Conservation (phyloP, 2,888 invertebrate genomes). For the Acleris holmiana region DNA sequence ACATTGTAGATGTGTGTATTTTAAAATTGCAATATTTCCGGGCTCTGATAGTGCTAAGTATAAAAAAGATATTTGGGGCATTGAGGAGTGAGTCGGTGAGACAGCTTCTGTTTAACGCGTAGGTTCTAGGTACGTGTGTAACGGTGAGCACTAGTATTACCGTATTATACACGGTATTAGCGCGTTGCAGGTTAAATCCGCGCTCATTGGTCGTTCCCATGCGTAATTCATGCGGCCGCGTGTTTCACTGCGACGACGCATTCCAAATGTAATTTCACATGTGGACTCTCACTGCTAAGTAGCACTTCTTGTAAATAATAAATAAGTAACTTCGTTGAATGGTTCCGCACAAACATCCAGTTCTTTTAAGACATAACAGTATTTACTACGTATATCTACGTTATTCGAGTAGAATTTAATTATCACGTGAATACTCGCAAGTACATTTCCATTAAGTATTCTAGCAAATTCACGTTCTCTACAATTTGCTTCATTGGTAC, state of each 20-base stretch:
- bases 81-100: too few species aligned
- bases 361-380: background rate
- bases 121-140: background rate
- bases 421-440: too few species aligned
- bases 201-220: slow-evolving; percentile 68
- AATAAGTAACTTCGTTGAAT: slow-evolving; percentile 21
- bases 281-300: slow-evolving; percentile 49
- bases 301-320: slow-evolving; percentile 44
- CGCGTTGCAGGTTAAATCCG: slow-evolving; percentile 63
- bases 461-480: background rate
- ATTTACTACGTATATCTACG: too few species aligned
- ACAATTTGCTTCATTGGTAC: slow-evolving; percentile 5
- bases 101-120: too few species aligned
- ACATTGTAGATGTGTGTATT: too few species aligned
- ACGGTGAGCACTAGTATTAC: too few species aligned
- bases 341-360: background rate
- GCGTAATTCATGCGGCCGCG: slow-evolving; percentile 69
- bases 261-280: slow-evolving; percentile 76
- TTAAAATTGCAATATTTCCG: too few species aligned
- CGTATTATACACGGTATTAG: slow-evolving; percentile 48
- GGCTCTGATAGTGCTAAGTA: too few species aligned
- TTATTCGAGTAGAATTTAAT: too few species aligned
- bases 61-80: too few species aligned
- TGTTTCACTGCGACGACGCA: slow-evolving; percentile 58
- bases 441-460: too few species aligned